Conservation (phyloP, 2,113 vertebrate species). For the Ciconia stormi region DNA sequence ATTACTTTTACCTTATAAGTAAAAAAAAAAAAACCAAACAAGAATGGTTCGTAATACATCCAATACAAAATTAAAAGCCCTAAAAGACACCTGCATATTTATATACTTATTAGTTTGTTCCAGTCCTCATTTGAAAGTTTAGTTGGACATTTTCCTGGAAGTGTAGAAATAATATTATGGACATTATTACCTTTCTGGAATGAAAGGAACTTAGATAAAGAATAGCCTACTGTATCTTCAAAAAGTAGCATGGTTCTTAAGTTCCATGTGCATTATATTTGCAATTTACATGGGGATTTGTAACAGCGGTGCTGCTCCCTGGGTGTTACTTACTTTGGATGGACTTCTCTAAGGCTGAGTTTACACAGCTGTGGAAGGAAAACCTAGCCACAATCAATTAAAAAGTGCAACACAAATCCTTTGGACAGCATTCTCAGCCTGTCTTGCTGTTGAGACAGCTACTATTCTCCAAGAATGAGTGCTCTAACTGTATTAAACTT, state of each 20-base stretch:
- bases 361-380: conserved; percentile 75
- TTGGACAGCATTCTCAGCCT: conserved; percentile 52
- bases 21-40: not conserved
- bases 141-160: conserved; percentile 7
- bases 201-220: conserved; percentile 40
- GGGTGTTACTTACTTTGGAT: conserved; percentile 57
- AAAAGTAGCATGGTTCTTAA: conserved; percentile 47
- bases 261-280: conserved; percentile 40
- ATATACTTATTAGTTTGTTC: not conserved
- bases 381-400: conserved; percentile 58
- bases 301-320: not conserved
- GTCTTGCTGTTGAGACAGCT: conserved; percentile 44
- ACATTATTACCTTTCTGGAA: conserved; percentile 12
- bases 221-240: conserved; percentile 43
- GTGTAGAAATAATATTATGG: not conserved
- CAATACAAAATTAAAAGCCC: conserved; percentile 23
- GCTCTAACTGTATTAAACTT: conserved; percentile 50
- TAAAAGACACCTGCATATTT: not conserved
- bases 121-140: conserved; percentile 11
- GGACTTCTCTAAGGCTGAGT: conserved; percentile 42
- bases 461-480: not conserved
- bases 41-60: not conserved
- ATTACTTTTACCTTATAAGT: not conserved
- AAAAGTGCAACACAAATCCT: conserved; percentile 50
- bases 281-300: conserved; percentile 73